Percentiles rank a stretch among this genome's conserved stretches.
These are phyloP conservation scores for Ooceraea biroi DNA, from an alignment of 1,140 invertebrate species.

Conservation along the genomic window DNA sequence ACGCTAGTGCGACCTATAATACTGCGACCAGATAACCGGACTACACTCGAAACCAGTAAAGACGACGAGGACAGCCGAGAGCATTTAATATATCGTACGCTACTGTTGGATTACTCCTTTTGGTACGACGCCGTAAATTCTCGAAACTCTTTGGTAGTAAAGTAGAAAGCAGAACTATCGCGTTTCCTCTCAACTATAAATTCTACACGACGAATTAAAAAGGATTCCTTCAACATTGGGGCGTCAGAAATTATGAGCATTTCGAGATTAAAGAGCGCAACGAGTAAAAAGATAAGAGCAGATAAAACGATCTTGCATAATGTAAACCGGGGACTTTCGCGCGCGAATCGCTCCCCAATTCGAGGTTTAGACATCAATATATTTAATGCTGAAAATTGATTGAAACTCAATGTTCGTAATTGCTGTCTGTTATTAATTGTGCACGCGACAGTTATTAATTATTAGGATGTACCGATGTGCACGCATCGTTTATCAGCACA, in stretches of 20 bases:
- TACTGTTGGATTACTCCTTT: slow-evolving; percentile 46
- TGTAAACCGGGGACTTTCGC: slow-evolving; percentile 14
- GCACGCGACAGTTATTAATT: slow-evolving; percentile 66
- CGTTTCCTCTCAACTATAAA: slow-evolving; percentile 29
- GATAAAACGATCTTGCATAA: not conserved
- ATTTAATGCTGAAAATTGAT: not conserved
- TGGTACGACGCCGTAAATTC: slow-evolving; percentile 34
- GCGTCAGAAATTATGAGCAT: not conserved
- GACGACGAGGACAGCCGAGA: slow-evolving; percentile 6
- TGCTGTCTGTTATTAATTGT: slow-evolving; percentile 64
- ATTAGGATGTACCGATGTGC: slow-evolving; percentile 44
- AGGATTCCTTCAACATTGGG: not conserved
- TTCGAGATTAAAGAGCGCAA: not conserved
- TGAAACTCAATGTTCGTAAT: slow-evolving; percentile 56
- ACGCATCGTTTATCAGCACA: slow-evolving; percentile 63
- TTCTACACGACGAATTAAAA: slow-evolving; percentile 20
- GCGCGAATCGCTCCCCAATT: too few species aligned
- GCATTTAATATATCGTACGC: slow-evolving; percentile 34
- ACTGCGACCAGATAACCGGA: slow-evolving; percentile 21
- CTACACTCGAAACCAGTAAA: slow-evolving; percentile 28
- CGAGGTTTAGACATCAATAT: not conserved
- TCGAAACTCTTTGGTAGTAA: slow-evolving; percentile 44
- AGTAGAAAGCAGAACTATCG: slow-evolving; percentile 25
- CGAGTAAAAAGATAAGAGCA: not conserved
- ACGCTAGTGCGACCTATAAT: slow-evolving; percentile 23